These are phyloP conservation scores for Platypus cylindrus DNA, from an alignment of 2,888 invertebrate species.

Conservation along the genomic window DNA sequence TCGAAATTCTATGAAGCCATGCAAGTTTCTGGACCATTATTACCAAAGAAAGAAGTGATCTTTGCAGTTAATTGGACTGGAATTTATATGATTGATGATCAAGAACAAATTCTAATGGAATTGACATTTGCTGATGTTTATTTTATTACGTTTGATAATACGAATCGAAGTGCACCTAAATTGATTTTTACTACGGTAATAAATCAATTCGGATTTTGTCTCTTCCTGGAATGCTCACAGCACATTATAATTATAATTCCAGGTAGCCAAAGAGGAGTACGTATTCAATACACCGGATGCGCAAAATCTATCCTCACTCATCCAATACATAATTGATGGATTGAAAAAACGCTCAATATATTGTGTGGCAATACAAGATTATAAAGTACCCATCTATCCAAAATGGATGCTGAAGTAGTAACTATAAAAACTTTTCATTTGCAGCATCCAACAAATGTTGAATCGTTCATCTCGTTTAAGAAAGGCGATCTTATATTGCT, in stretches of 20 bases:
- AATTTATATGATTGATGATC: constrained; percentile 82
- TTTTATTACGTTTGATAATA: constrained; percentile 51
- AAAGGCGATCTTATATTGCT: constrained; percentile 73
- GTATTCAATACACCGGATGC: constrained; percentile 83
- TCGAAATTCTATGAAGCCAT: constrained; percentile 88
- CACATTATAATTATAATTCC: constrained; percentile 1
- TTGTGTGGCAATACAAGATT: constrained; percentile 59
- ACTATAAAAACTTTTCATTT: neutral
- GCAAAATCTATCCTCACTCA: constrained; percentile 68
- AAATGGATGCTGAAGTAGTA: neutral
- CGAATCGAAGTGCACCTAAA: constrained; percentile 45
- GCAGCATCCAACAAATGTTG: constrained; percentile 39
- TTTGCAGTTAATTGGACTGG: constrained; percentile 93
- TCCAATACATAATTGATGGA: constrained; percentile 75
- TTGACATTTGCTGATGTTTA: constrained; percentile 77
- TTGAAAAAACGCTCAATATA: constrained; percentile 75
- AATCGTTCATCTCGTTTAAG: constrained; percentile 45
- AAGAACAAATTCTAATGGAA: constrained; percentile 82
- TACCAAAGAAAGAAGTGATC: constrained; percentile 62
- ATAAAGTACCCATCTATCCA: constrained; percentile 30
- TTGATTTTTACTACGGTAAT: constrained; percentile 65
- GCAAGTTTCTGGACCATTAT: constrained; percentile 56
- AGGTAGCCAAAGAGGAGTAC: constrained; percentile 65
- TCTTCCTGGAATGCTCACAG: neutral
- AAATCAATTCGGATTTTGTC: neutral